Evolutionary conservation across 2,888 invertebrate species (phyloP).

Genomic region (Ecliptopera silaceata): DNA sequence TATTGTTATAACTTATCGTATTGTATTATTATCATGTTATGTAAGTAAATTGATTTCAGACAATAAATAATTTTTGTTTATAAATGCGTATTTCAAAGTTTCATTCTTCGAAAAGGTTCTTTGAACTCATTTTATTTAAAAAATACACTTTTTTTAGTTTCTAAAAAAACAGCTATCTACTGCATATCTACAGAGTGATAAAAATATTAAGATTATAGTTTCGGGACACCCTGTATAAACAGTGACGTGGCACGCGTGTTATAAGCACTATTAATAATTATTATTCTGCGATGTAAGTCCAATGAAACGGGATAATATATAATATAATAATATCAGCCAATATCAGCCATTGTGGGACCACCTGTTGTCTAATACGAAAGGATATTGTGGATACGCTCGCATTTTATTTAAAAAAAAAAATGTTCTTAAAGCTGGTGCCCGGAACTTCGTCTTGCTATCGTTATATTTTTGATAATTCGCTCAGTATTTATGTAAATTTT

Average conservation of each 20-base stretch:
- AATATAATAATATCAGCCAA: slow-evolving; percentile 32
- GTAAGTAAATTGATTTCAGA: slow-evolving; percentile 4
- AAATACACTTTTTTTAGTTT: too few species aligned
- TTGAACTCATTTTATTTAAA: too few species aligned
- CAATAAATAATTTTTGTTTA: slow-evolving; percentile 12
- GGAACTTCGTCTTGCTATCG: too few species aligned
- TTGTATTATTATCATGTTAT: not conserved
- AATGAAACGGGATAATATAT: slow-evolving; percentile 35
- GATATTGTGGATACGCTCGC: slow-evolving; percentile 31
- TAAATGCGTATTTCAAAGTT: slow-evolving; percentile 14
- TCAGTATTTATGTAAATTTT: too few species aligned
- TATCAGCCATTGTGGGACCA: slow-evolving; percentile 48
- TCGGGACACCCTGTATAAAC: not conserved
- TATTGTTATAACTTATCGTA: too few species aligned
- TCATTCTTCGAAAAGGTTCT: too few species aligned
- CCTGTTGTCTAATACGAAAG: slow-evolving; percentile 43
- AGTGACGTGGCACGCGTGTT: slow-evolving; percentile 2
- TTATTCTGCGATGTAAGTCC: slow-evolving; percentile 1
- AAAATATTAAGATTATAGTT: too few species aligned
- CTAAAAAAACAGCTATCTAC: too few species aligned
- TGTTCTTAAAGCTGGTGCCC: too few species aligned
- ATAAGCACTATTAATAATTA: not conserved
- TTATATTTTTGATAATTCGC: too few species aligned
- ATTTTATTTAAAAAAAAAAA: too few species aligned
- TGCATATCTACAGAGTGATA: too few species aligned